A percentile compares a stretch with the other conserved stretches of the same genome.
Evolutionary conservation across 2,797 vertebrate species (phyloP).

Genomic region (Halcyon leucocephala): DNA sequence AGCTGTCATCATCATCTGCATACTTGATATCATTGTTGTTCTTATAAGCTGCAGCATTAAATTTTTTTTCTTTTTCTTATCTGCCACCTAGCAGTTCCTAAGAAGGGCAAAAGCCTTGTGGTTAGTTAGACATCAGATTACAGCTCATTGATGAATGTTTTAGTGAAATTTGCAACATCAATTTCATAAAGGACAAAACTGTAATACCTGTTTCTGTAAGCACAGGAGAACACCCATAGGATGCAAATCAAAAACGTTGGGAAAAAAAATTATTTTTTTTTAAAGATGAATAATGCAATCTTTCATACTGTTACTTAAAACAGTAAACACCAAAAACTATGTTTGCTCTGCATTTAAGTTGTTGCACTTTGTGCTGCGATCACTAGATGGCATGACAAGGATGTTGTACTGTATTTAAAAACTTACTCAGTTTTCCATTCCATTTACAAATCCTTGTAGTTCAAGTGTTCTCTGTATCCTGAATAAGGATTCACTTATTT

Average conservation of each 20-base stretch:
- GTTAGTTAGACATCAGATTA: neutral
- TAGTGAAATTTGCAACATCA: neutral
- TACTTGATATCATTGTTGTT: neutral
- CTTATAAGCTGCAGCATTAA: neutral
- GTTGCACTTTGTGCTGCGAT: constrained; percentile 23
- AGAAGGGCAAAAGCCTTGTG: neutral
- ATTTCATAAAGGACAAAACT: neutral
- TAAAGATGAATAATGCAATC: neutral
- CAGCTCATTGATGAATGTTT: neutral
- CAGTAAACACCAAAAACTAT: neutral
- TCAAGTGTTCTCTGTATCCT: neutral
- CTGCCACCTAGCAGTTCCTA: neutral
- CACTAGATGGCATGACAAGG: constrained; percentile 74
- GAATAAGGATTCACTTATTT: neutral
- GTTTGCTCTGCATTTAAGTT: neutral
- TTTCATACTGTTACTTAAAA: neutral
- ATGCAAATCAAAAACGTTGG: neutral
- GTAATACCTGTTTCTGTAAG: neutral
- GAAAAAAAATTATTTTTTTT: neutral
- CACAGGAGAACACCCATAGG: neutral
- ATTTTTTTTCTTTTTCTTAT: neutral
- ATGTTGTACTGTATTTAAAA: neutral
- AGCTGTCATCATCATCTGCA: neutral
- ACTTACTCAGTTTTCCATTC: neutral
- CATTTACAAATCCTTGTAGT: neutral